A percentile compares a stretch with the other conserved stretches of the same genome.
Conservation (phyloP, 1,140 invertebrate species). For the Asobara japonica region DNA sequence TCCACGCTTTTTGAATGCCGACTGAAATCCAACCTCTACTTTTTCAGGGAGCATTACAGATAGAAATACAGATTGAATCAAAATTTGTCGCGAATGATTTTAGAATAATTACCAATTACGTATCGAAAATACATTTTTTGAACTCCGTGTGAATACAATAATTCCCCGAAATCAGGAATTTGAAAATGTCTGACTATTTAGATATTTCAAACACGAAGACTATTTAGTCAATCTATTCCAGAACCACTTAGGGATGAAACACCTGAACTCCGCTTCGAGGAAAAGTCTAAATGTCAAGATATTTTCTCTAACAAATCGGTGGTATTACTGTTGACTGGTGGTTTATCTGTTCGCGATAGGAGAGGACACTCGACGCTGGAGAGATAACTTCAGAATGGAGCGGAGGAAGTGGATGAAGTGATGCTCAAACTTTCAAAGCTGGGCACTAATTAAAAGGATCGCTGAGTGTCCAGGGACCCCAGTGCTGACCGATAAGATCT, state of each 20-base stretch:
- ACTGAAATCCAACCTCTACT: no score
- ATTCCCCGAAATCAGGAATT: no score
- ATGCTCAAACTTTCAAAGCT: background rate
- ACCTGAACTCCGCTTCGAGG: background rate
- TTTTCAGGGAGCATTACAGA: no score
- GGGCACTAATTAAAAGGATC: constrained; percentile 62
- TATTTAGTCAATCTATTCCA: no score
- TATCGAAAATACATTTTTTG: no score
- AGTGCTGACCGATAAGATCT: constrained; percentile 56
- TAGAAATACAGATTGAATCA: no score
- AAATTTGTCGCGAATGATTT: no score
- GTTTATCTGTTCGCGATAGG: constrained; percentile 18
- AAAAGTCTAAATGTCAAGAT: background rate
- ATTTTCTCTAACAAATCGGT: background rate
- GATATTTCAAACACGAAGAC: no score
- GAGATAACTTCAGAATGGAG: constrained; percentile 24
- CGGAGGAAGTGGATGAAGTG: constrained; percentile 34
- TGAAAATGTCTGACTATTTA: no score
- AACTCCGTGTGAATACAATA: no score
- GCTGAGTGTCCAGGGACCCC: constrained; percentile 28
- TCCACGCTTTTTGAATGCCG: no score
- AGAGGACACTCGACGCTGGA: constrained; percentile 24
- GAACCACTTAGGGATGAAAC: background rate
- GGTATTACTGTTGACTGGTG: constrained; percentile 18
- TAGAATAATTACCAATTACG: no score